These are phyloP conservation scores for Malacosoma neustria DNA, from an alignment of 2,888 invertebrate species.

Conservation along the genomic window DNA sequence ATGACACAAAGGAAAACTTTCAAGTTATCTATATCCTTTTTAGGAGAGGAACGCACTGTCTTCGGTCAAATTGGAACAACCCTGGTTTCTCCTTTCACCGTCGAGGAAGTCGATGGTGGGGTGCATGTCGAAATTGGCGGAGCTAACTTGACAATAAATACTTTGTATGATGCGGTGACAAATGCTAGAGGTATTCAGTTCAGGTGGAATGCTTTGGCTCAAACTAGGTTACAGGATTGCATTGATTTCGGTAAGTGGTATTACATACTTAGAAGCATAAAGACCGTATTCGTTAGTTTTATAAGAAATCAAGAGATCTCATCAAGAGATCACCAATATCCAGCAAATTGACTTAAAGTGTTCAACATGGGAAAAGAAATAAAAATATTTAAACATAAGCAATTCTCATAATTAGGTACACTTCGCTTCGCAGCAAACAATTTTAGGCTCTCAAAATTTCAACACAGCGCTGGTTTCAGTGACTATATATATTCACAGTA, in stretches of 20 bases:
- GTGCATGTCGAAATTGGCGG: constrained; percentile 34
- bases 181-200: constrained; percentile 47
- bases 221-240: constrained; percentile 60
- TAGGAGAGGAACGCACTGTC: constrained; percentile 28
- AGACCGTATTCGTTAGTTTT: background rate
- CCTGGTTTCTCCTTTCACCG: constrained; percentile 29
- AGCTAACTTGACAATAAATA: constrained; percentile 40
- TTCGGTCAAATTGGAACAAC: constrained; percentile 54
- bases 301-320: no score
- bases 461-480: no score
- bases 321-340: no score
- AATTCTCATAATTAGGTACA: no score
- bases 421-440: no score
- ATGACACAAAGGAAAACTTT: no score
- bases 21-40: no score
- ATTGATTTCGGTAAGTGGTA: constrained; percentile 48
- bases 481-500: no score
- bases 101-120: constrained; percentile 42
- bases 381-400: no score
- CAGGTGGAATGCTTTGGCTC: constrained; percentile 38
- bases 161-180: constrained; percentile 30
- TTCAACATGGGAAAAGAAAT: no score
- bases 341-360: no score
- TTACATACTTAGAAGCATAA: background rate
- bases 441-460: no score